Base-by-base conservation (phyloP, 92 coral and sea anemone species). In the Epizoanthus scotinus region DNA sequence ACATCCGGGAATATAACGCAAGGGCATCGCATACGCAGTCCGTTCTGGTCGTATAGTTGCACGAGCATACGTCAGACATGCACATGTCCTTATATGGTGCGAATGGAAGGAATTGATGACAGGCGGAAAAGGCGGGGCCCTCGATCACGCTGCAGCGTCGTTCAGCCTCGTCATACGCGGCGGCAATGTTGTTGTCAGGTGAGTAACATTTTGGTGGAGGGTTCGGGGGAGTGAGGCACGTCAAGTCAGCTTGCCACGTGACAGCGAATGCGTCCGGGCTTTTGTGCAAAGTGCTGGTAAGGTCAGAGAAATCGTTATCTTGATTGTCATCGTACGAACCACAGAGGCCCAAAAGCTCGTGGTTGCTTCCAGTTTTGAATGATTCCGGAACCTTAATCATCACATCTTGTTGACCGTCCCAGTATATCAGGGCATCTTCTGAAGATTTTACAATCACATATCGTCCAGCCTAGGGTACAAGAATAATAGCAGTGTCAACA, bases 261-360 rank as follows among this genome's bases (percentile, higher is more conserved):
- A 81, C 73, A n/a, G 89, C 90, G 52, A 93, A 91, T 3, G 57
- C 71, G 40, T 84, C 67, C 68, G 83, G 67, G 21, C 63, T 47
- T 2, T 82, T 73, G 65, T 65, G 59, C 36, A 78, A 29, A 52
- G 50, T 81, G 8, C 79, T 83, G 10, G 81, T 83, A 17, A 82
- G 50, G 10, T 89, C 89, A 17, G 83, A 63, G 64, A 91, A 84
- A 56, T 96, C 99, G 84, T 96, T 96, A 21, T 70, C 54, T 28
- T 61, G 60, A 67, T 93, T 80, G 22, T 88, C 98, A 71, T 96
- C 99, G 57, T 84, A 96, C 70, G 87, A 82, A 59, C 99, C 99
- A 63, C 99, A 96, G 36, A 96, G 86, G 84, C 99, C 99, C 36
- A 78, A 19, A 52, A 95, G 78, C 52, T 83, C 73, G 36, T 82